phyloP scores from a whole-genome alignment of 2,888 invertebrate genomes.

The Heterodera filipjevi region DNA sequence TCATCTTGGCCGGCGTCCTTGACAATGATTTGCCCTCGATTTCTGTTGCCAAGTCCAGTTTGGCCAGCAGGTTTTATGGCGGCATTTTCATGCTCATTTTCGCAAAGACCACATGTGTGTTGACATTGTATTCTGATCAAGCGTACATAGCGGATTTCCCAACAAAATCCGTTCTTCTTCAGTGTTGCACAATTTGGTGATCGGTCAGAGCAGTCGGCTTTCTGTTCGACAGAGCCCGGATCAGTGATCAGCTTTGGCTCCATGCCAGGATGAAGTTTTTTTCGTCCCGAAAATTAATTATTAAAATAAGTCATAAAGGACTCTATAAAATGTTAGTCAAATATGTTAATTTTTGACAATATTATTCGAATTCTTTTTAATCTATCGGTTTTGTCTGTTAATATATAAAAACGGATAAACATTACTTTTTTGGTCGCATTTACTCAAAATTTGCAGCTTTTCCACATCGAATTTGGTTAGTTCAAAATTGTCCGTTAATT shows the following conservation, averaged over 20 bases:
- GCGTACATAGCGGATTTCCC: constrained; percentile 27
- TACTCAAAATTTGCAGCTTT: constrained; percentile 38
- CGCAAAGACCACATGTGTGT: constrained; percentile 31
- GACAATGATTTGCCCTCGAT: background rate
- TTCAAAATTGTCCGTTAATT: constrained; percentile 37
- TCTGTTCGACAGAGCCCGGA: background rate
- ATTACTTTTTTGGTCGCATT: constrained; percentile 22
- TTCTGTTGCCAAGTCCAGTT: background rate
- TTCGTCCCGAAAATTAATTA: background rate
- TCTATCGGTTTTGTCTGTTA: too few species aligned
- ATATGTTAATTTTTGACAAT: too few species aligned
- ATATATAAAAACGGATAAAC: background rate
- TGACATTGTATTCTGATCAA: constrained; percentile 33
- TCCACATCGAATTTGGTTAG: constrained; percentile 40
- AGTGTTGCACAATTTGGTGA: constrained; percentile 25
- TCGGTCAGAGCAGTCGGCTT: constrained; percentile 22
- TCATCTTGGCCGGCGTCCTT: background rate
- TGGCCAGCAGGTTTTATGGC: background rate
- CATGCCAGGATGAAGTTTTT: constrained; percentile 20
- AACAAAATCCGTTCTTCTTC: constrained; percentile 29
- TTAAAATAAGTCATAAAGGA: background rate
- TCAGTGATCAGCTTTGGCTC: background rate
- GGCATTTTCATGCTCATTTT: background rate
- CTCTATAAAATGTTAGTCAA: too few species aligned
- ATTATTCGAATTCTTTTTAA: too few species aligned